Conservation (phyloP, 2,888 invertebrate species). For the Ochropleura leucogaster region DNA sequence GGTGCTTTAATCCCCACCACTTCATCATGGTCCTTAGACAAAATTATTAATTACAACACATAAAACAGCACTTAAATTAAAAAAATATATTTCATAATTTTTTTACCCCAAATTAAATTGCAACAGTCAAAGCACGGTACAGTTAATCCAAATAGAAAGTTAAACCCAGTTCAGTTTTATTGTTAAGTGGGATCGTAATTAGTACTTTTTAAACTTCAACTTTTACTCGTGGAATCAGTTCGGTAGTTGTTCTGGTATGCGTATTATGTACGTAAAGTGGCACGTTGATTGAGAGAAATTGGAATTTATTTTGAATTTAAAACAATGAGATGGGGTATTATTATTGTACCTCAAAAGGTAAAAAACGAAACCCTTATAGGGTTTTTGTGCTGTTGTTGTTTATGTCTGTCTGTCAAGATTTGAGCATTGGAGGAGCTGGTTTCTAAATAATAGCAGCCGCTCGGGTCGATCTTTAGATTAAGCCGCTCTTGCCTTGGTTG, state of each 20-base stretch:
- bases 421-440: too few species aligned
- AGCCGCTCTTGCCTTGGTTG: too few species aligned
- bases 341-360: too few species aligned
- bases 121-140: slow-evolving; percentile 3
- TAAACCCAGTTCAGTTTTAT: slow-evolving; percentile 33
- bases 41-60: background rate
- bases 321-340: background rate
- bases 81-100: slow-evolving; percentile 2
- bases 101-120: background rate
- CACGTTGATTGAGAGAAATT: background rate
- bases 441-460: too few species aligned
- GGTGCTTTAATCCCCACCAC: background rate
- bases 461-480: too few species aligned
- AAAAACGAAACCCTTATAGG: too few species aligned
- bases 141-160: slow-evolving; percentile 28
- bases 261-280: background rate
- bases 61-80: background rate
- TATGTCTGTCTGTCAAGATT: too few species aligned
- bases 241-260: background rate
- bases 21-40: background rate
- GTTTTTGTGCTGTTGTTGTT: too few species aligned
- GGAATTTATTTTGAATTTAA: slow-evolving; percentile 1
- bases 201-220: slow-evolving; percentile 35
- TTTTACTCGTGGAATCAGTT: slow-evolving; percentile 12
- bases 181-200: slow-evolving; percentile 34